phyloP scores from a whole-genome alignment of 2,797 vertebrate species.

The Pagetopsis macropterus region DNA sequence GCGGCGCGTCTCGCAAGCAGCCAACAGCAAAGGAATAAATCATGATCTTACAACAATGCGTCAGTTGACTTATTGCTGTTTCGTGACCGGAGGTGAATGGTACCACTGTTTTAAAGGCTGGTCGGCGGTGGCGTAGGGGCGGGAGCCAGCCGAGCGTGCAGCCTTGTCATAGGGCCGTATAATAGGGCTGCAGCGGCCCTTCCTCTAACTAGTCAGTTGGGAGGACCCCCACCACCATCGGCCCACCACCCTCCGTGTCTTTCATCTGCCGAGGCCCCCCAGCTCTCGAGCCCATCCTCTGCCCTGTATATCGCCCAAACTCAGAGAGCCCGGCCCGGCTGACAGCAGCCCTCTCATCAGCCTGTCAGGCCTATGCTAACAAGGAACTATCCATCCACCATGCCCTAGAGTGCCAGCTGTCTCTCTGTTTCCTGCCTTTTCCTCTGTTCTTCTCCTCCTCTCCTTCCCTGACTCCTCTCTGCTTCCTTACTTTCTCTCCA shows the following conservation, averaged over 20 bases:
- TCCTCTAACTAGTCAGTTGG: conserved; percentile 96
- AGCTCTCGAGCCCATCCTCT: conserved; percentile 70
- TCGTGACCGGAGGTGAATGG: conserved; percentile 89
- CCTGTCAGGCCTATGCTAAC: conserved; percentile 97
- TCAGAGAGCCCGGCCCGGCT: conserved; percentile 79
- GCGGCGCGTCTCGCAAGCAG: conserved; percentile 79
- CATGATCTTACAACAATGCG: conserved; percentile 93
- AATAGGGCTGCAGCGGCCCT: conserved; percentile 91
- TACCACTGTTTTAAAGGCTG: conserved; percentile 88
- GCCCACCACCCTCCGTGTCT: conserved; percentile 65
- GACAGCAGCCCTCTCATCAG: conserved; percentile 95
- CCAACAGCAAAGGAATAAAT: conserved; percentile 93
- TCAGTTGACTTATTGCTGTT: conserved; percentile 95
- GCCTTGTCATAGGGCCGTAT: conserved; percentile 95
- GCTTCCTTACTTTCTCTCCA: conserved; percentile 50
- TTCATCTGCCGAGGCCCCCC: conserved; percentile 75
- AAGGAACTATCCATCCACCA: conserved; percentile 88
- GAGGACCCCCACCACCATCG: conserved; percentile 76
- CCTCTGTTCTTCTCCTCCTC: conserved; percentile 68
- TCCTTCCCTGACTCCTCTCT: conserved; percentile 52
- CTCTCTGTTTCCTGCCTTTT: conserved; percentile 75
- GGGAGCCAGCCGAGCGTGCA: conserved; percentile 89
- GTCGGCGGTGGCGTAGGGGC: conserved; percentile 65
- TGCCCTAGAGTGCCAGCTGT: conserved; percentile 86
- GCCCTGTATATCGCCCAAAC: conserved; percentile 69